Percentiles rank a stretch among this genome's conserved stretches.
Evolutionary conservation across 2,797 vertebrate genomes (phyloP).

Genomic region (Lepilemur ruficaudatus): DNA sequence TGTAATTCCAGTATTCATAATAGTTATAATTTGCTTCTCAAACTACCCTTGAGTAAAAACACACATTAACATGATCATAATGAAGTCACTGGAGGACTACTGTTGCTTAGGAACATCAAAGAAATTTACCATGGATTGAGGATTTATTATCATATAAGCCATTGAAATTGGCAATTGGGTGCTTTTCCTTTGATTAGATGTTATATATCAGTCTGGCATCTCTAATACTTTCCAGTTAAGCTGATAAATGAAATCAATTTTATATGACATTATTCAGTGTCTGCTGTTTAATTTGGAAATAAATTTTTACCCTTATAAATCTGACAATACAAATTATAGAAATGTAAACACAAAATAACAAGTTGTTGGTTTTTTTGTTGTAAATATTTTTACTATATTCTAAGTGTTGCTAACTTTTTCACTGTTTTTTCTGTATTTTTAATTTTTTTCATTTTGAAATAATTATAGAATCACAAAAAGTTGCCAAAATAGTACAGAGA

Average conservation of each 20-base stretch:
- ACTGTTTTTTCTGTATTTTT: neutral
- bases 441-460: neutral
- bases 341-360: neutral
- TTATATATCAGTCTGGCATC: conserved; percentile 77
- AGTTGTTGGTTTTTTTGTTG: conserved; percentile 3
- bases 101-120: conserved; percentile 79
- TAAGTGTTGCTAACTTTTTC: neutral
- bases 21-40: conserved; percentile 78
- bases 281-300: conserved; percentile 74
- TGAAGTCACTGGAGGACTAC: conserved; percentile 78
- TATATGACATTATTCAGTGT: conserved; percentile 69
- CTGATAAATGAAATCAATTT: conserved; percentile 79
- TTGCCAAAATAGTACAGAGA: neutral
- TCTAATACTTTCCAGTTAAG: conserved; percentile 74
- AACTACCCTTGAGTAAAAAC: conserved; percentile 76
- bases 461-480: neutral
- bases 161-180: conserved; percentile 72
- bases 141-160: conserved; percentile 77
- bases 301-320: conserved; percentile 69
- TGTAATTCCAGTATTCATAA: conserved; percentile 72
- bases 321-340: conserved; percentile 53
- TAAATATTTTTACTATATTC: neutral
- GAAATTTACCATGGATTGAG: conserved; percentile 69
- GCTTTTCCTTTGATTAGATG: conserved; percentile 77
- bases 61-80: conserved; percentile 78